phyloP scores from a whole-genome alignment of 2,888 invertebrate species.

The Nymphalis polychloros region DNA sequence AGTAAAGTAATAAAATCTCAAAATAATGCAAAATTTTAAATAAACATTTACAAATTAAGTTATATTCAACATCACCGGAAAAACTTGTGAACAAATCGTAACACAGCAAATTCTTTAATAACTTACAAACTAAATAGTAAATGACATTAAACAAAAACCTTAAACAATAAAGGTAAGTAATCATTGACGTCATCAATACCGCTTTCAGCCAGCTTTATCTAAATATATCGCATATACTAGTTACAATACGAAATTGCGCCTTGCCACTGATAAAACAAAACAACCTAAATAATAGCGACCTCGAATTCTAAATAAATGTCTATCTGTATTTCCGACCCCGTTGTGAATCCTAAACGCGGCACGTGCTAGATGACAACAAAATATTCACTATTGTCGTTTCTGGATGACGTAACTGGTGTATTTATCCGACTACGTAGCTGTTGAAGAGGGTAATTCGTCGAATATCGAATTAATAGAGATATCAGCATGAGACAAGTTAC shows the following conservation, averaged over 20 bases:
- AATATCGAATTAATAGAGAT: too few relatives aligned
- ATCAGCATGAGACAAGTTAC: too few relatives aligned
- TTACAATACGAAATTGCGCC: conserved; percentile 70
- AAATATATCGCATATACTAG: conserved; percentile 48
- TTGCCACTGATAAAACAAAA: conserved; percentile 80
- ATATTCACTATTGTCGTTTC: not conserved
- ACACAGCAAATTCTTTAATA: too few relatives aligned
- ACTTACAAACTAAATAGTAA: too few relatives aligned
- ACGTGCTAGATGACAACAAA: conserved; percentile 46
- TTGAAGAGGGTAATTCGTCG: too few relatives aligned
- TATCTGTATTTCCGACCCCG: conserved; percentile 79
- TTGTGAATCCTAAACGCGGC: conserved; percentile 67
- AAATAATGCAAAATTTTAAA: too few relatives aligned
- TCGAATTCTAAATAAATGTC: conserved; percentile 79
- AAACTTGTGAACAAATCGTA: too few relatives aligned
- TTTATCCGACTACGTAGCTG: not conserved
- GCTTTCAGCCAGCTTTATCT: not conserved
- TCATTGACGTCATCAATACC: not conserved
- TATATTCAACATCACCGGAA: too few relatives aligned
- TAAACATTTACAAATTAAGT: too few relatives aligned
- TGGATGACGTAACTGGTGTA: not conserved
- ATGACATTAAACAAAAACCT: too few relatives aligned
- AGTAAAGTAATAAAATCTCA: too few relatives aligned
- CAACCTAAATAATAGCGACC: conserved; percentile 78
- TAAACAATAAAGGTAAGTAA: not conserved